Base-by-base conservation (phyloP, 2,888 invertebrate species). In the Hyles lineata region DNA sequence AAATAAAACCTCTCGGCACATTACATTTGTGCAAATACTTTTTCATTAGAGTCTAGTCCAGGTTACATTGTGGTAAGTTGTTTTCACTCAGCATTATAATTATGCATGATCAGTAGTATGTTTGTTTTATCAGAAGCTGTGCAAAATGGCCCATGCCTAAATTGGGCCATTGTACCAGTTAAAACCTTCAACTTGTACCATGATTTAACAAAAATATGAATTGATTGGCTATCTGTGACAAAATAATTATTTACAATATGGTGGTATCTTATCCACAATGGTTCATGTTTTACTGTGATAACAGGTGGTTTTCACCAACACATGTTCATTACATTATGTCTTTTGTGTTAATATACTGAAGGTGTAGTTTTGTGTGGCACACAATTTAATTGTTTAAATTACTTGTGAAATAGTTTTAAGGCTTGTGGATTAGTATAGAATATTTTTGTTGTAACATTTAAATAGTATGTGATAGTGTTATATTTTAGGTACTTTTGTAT, bases 351-450 rank as follows among this genome's bases (percentile, higher is more conserved):
- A 23, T 59, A 23, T 21, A 8, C 11, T 59, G 23, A 11, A 8
- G 59, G 59, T 59, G 7, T 21, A 21, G 11, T 11, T 59, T 59
- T 21, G 59, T 21, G 3, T 71, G 72, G 67, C 32, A 4, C n/a
- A n/a, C 4, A n/a, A 17, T 29, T 58, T 71, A 72, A 67, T 67
- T 58, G 72, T 72, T 73, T 29, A 29, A 73, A 70, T 69, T 50
- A 7, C 23, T 61, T 25, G 9, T 11, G 43, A 43, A 2, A 43
- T 43, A 11, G 9, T 43, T 43, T 43, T 11, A 43, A 43, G 43
- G 43, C 11, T 43, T 11, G 43, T 9, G 35, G 43, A 43, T 43
- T 43, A 43, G 1, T 43, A 43, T 43, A 43, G 43, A 43, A 43
- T 43, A 43, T 43, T 43, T 43, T 43, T 43, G 11, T 1, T 43